Evolutionary conservation across 2,797 vertebrate species (phyloP).

Genomic region (Lepus townsendii): DNA sequence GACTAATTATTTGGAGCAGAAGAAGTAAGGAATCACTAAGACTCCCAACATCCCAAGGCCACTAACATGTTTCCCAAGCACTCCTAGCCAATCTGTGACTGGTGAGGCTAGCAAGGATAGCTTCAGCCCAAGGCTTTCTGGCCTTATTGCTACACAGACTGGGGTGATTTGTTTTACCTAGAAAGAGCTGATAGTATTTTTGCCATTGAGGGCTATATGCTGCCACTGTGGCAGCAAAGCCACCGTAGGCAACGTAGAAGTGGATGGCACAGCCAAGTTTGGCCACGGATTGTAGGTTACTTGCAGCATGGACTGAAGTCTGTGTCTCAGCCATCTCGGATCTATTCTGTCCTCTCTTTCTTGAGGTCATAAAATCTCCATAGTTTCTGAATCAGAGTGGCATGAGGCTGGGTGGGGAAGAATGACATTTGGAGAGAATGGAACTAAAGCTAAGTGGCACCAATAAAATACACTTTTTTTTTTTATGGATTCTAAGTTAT

Average conservation of each 20-base stretch:
- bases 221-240: background rate
- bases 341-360: background rate
- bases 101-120: background rate
- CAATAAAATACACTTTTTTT: background rate
- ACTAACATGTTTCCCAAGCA: background rate
- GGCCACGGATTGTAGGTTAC: rapidly evolving
- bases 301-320: background rate
- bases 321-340: background rate
- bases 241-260: too few relatives aligned
- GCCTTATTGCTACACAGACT: background rate
- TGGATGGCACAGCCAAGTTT: rapidly evolving
- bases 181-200: background rate
- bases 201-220: background rate
- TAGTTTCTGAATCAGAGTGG: background rate
- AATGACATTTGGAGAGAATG: background rate
- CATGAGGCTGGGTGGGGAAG: background rate
- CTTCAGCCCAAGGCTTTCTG: background rate
- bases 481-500: slow-evolving; percentile 15
- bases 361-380: background rate
- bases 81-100: background rate
- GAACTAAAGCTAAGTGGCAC: background rate
- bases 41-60: background rate
- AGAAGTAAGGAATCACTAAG: background rate
- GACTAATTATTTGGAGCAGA: background rate
- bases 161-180: background rate